A percentile compares a stretch with the other conserved stretches of the same genome.
Conservation (phyloP, 2,113 vertebrate species). For the Dermatemys mawii region DNA sequence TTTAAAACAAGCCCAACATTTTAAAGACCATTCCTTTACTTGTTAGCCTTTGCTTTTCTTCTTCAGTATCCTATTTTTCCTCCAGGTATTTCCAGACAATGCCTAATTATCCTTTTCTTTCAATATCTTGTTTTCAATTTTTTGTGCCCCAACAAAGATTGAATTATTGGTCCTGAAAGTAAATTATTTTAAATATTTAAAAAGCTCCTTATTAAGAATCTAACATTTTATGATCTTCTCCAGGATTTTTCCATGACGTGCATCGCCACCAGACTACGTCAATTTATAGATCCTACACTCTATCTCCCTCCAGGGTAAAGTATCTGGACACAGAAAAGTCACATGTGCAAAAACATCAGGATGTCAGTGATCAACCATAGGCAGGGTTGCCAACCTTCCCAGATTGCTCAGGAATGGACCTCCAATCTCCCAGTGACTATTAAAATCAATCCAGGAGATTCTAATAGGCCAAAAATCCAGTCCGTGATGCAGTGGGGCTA, state of each 20-base stretch:
- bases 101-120: not conserved
- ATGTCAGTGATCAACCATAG: not conserved
- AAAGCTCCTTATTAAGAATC: not conserved
- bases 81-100: not conserved
- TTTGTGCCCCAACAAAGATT: not conserved
- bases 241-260: not conserved
- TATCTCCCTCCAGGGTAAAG: slow-evolving; percentile 46
- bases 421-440: too few relatives aligned
- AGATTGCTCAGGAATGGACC: too few relatives aligned
- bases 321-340: not conserved
- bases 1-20: not conserved
- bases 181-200: not conserved
- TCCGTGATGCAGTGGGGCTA: too few relatives aligned
- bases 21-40: not conserved
- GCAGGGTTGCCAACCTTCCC: too few relatives aligned
- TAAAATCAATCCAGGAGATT: too few relatives aligned
- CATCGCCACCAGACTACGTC: slow-evolving; percentile 1
- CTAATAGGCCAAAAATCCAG: too few relatives aligned
- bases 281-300: slow-evolving; percentile 24
- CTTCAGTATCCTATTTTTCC: not conserved
- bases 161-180: not conserved
- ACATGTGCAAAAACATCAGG: not conserved
- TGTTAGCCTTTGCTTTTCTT: not conserved
- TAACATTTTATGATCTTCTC: not conserved
- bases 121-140: not conserved